A percentile compares a stretch with the other conserved stretches of the same genome.
Evolutionary conservation across 2,113 vertebrate species (phyloP).

Genomic region (Merops nubicus): DNA sequence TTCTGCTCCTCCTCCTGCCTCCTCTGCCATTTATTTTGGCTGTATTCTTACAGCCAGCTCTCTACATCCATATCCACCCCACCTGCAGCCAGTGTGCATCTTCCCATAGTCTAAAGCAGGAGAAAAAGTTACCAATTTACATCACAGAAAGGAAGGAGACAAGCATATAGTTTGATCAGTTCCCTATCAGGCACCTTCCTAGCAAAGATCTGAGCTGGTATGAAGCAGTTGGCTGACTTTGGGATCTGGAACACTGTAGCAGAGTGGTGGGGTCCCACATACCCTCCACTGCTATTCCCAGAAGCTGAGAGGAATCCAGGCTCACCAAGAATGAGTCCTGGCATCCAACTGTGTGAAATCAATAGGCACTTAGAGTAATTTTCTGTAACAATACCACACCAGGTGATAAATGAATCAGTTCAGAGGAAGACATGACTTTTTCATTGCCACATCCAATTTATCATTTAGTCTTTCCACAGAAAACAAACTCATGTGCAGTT

Average conservation of each 20-base stretch:
- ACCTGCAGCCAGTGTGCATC: too few species aligned
- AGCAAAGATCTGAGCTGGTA: background rate
- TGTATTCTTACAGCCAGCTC: too few species aligned
- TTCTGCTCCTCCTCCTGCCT: background rate
- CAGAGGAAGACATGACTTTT: background rate
- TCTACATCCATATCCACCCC: too few species aligned
- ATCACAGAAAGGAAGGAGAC: too few species aligned
- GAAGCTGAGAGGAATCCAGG: background rate
- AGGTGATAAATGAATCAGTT: background rate
- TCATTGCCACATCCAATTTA: background rate
- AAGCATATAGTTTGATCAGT: too few species aligned
- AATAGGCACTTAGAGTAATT: conserved; percentile 1
- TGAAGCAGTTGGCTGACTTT: background rate
- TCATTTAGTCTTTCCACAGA: background rate
- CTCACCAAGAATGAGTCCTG: background rate
- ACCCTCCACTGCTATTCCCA: background rate
- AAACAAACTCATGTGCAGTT: background rate
- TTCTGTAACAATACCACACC: conserved; percentile 10
- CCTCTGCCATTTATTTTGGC: background rate
- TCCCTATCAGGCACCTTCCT: too few species aligned
- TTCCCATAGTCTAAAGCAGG: too few species aligned
- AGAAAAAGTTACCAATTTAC: too few species aligned
- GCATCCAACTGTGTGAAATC: background rate
- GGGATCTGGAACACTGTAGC: background rate
- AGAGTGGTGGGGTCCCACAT: accelerated